phyloP scores from a whole-genome alignment of 92 coral and sea anemone species.

The Metridium senile region DNA sequence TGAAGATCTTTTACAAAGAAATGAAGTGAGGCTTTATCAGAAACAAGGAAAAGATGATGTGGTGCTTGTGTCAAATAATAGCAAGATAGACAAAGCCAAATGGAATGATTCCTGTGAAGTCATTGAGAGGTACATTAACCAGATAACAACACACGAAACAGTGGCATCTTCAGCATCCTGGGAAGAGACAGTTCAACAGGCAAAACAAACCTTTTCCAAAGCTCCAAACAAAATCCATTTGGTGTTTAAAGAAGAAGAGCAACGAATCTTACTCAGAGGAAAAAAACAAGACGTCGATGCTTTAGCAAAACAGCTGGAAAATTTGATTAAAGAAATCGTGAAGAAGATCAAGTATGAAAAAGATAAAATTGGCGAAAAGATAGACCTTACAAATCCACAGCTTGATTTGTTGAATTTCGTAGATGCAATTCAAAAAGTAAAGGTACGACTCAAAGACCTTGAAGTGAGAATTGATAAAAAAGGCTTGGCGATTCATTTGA shows the following conservation, averaged over 20 bases:
- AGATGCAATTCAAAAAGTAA: slow-evolving; percentile 32
- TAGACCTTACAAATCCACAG: slow-evolving; percentile 16
- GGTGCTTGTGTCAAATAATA: neutral
- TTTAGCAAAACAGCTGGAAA: slow-evolving; percentile 30
- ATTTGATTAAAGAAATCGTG: slow-evolving; percentile 34
- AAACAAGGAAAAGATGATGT: slow-evolving; percentile 14
- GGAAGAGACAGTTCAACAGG: neutral
- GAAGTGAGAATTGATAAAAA: slow-evolving; percentile 24
- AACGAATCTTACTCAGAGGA: slow-evolving; percentile 21
- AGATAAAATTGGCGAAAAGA: slow-evolving; percentile 8
- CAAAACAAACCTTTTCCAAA: slow-evolving; percentile 7
- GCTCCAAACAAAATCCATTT: neutral
- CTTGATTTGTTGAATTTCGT: slow-evolving; percentile 21
- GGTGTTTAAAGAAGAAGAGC: neutral
- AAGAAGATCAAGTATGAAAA: slow-evolving; percentile 34
- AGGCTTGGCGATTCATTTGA: slow-evolving; percentile 19
- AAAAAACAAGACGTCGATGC: slow-evolving; percentile 38
- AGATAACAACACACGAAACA: neutral
- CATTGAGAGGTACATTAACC: neutral
- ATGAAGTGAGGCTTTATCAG: slow-evolving; percentile 7
- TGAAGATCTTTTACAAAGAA: neutral
- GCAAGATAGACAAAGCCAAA: slow-evolving; percentile 16
- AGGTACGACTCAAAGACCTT: slow-evolving; percentile 13
- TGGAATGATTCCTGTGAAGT: slow-evolving; percentile 26
- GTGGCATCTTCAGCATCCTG: slow-evolving; percentile 15